A percentile compares a stretch with the other conserved stretches of the same genome.
phyloP scores from a whole-genome alignment of 2,113 vertebrate genomes.

The Tetrao urogallus region DNA sequence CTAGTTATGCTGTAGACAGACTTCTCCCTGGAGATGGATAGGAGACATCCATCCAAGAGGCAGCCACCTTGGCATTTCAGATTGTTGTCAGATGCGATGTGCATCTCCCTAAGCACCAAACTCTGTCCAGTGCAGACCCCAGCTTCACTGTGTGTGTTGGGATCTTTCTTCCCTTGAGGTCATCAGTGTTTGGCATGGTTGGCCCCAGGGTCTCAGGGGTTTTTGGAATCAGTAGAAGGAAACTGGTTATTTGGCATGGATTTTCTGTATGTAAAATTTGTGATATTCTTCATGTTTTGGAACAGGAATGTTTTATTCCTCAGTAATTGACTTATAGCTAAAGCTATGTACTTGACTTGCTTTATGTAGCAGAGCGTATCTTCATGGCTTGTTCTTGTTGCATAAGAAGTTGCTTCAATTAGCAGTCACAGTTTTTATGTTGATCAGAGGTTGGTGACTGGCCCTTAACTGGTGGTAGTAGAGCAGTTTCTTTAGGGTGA shows the following conservation, averaged over 20 bases:
- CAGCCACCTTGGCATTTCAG: constrained; percentile 38
- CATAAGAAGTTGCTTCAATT: background rate
- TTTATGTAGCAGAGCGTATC: background rate
- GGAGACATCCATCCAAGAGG: constrained; percentile 40
- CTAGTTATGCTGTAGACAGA: background rate
- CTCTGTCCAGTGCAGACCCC: background rate
- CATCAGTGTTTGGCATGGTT: background rate
- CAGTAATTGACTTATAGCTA: background rate
- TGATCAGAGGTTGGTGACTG: background rate
- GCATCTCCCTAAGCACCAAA: background rate
- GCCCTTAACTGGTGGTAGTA: background rate
- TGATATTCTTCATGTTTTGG: background rate
- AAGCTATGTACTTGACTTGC: background rate
- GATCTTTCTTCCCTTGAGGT: background rate
- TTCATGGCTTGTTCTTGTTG: background rate
- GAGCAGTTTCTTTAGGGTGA: background rate
- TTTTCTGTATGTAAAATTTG: background rate
- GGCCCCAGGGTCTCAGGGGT: background rate
- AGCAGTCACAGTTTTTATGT: background rate
- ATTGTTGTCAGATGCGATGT: background rate
- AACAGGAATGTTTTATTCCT: background rate
- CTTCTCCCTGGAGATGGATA: constrained; percentile 23
- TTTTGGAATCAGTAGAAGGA: background rate
- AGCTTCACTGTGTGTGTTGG: background rate
- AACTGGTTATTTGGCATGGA: background rate